Evolutionary conservation across 2,113 vertebrate species (phyloP).

Genomic region (Aptenodytes patagonicus): DNA sequence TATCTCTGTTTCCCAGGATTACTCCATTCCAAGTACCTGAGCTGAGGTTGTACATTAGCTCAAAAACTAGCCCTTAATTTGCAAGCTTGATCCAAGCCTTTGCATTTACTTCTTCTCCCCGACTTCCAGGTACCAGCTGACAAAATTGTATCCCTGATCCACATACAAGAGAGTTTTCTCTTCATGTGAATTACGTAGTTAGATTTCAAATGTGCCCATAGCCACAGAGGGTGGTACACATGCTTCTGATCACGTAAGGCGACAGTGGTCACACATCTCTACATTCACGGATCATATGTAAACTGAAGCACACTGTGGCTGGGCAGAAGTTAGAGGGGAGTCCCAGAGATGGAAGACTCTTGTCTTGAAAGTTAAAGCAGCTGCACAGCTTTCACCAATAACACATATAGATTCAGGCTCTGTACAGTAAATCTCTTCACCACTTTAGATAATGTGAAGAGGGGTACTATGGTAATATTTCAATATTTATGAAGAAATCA

Average conservation of each 20-base stretch:
- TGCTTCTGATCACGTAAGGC: fast-evolving
- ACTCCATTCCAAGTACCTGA: not conserved
- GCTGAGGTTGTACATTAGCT: not conserved
- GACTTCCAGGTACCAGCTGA: fast-evolving
- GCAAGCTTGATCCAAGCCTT: not conserved
- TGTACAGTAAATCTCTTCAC: not conserved
- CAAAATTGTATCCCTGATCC: not conserved
- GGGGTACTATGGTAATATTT: not conserved
- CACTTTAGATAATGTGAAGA: not conserved
- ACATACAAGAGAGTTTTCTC: not conserved
- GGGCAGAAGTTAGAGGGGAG: not conserved
- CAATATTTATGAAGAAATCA: not conserved
- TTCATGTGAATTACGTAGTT: fast-evolving
- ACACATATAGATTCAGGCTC: not conserved
- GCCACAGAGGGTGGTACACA: not conserved
- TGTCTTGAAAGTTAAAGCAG: not conserved
- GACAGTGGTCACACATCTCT: not conserved
- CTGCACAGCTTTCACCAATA: not conserved
- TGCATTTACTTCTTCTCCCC: not conserved
- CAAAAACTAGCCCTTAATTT: not conserved
- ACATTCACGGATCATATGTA: fast-evolving
- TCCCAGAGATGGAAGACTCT: not conserved
- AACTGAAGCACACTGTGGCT: not conserved
- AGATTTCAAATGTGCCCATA: fast-evolving
- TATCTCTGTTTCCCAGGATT: not conserved